Conservation (phyloP, 2,113 vertebrate genomes). For the Fregetta grallaria region DNA sequence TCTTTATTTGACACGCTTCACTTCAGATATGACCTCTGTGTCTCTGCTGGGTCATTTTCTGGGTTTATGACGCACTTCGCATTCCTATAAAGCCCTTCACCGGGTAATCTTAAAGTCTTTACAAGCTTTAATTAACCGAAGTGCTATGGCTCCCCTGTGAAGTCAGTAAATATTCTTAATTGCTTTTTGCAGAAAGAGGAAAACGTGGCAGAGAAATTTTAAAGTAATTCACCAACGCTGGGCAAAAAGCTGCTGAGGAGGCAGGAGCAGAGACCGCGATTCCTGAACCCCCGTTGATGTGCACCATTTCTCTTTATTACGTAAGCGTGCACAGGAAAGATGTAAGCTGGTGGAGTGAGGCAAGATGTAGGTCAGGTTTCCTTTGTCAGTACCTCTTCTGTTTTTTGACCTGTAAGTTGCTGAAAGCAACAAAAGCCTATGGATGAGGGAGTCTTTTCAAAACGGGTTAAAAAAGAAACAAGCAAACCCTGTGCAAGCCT, state of each 20-base stretch:
- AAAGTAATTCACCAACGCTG: neutral
- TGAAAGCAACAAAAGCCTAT: neutral
- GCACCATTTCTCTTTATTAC: neutral
- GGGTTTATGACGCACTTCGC: neutral
- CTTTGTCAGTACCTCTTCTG: neutral
- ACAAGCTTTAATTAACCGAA: neutral
- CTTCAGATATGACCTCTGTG: neutral
- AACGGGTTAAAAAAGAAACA: neutral
- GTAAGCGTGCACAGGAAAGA: neutral
- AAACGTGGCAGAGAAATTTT: neutral
- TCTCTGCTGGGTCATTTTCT: neutral
- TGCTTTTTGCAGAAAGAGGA: neutral
- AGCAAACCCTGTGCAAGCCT: neutral
- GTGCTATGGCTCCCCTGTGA: neutral
- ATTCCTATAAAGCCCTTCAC: neutral
- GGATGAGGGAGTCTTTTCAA: constrained; percentile 11
- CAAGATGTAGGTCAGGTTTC: neutral
- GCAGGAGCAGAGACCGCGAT: neutral
- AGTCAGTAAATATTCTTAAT: neutral
- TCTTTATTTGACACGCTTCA: neutral
- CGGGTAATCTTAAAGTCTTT: neutral
- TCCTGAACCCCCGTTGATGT: neutral
- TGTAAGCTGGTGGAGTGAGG: neutral
- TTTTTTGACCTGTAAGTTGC: neutral
- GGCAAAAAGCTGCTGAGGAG: neutral